Evolutionary conservation across 2,113 vertebrate species (phyloP).

Genomic region (Hystrix brachyura): DNA sequence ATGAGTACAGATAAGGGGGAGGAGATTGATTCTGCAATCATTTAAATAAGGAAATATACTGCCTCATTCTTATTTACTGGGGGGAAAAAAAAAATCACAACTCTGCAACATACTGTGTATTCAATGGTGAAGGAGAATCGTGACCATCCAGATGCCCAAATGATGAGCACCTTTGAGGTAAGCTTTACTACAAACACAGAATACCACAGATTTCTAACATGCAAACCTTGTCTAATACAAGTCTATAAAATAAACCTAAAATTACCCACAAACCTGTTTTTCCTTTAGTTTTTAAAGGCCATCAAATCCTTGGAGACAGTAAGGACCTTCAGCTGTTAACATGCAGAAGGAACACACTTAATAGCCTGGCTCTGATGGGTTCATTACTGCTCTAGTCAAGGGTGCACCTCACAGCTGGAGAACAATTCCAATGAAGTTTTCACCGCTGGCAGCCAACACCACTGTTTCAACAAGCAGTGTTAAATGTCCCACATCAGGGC

Average conservation of each 20-base stretch:
- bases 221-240: neutral
- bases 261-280: slow-evolving; percentile 47
- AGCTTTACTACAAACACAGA: neutral
- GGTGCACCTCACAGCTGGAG: neutral
- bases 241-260: slow-evolving; percentile 56
- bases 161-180: neutral
- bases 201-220: slow-evolving; percentile 39
- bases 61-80: neutral
- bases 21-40: neutral
- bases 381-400: neutral
- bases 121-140: neutral
- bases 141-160: neutral
- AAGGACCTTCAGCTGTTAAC: neutral
- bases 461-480: slow-evolving; percentile 17
- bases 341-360: neutral
- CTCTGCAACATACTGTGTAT: neutral
- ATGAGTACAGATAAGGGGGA: neutral
- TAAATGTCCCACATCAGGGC: neutral
- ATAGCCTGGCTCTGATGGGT: neutral
- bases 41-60: neutral
- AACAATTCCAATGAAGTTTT: slow-evolving; percentile 53
- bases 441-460: slow-evolving; percentile 60
- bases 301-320: neutral
- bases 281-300: slow-evolving; percentile 68
- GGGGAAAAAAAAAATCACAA: neutral